Percentiles rank a stretch among this genome's conserved stretches.
Conservation (phyloP, 2,888 invertebrate species). For the Saturnia pavonia region DNA sequence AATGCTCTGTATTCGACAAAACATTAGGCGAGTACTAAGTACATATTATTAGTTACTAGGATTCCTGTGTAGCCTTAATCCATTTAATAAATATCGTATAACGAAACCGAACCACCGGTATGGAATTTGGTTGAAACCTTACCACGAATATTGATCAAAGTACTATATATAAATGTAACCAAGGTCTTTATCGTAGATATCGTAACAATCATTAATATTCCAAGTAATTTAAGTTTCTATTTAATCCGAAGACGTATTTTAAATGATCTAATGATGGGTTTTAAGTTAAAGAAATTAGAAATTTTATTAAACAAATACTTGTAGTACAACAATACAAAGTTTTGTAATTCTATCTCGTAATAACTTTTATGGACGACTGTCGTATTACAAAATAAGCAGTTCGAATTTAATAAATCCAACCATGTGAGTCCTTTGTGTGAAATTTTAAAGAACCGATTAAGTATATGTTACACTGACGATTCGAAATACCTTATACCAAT, state of each 20-base stretch:
- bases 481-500: not conserved
- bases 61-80: slow-evolving; percentile 53
- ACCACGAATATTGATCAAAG: slow-evolving; percentile 42
- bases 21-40: slow-evolving; percentile 20
- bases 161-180: slow-evolving; percentile 60
- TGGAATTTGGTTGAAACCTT: slow-evolving; percentile 54
- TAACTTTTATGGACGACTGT: not conserved
- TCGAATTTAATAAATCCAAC: not conserved
- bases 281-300: not conserved
- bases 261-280: not conserved
- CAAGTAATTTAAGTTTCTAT: not conserved
- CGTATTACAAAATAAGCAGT: not conserved
- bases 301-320: not conserved
- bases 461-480: not conserved
- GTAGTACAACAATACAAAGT: not conserved
- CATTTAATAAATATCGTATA: slow-evolving; percentile 69
- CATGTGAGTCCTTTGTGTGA: not conserved
- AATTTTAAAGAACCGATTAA: not conserved
- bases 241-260: not conserved
- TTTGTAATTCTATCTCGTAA: not conserved
- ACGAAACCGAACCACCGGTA: slow-evolving; percentile 36
- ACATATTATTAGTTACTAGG: not conserved
- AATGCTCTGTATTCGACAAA: slow-evolving; percentile 1
- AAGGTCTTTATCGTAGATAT: slow-evolving; percentile 16
- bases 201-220: not conserved